Conservation (phyloP, 2,113 vertebrate species). For the Sminthopsis crassicaudata region DNA sequence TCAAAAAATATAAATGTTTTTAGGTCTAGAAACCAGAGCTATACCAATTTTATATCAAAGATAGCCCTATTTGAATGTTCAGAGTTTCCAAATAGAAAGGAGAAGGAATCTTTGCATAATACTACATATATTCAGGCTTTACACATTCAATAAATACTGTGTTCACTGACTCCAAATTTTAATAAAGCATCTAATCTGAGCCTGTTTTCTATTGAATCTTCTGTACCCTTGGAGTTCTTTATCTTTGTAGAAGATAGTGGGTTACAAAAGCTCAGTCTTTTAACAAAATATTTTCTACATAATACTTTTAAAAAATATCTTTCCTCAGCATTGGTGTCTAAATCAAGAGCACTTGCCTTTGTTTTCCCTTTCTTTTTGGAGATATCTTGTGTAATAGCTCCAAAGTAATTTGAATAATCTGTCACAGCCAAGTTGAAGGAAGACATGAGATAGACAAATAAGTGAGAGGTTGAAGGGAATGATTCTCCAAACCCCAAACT, state of each 20-base stretch:
- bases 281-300: background rate
- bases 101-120: background rate
- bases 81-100: background rate
- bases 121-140: background rate
- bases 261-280: background rate
- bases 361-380: background rate
- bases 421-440: background rate
- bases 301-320: background rate
- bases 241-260: constrained; percentile 46
- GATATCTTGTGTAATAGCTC: background rate
- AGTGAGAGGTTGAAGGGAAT: too few relatives aligned
- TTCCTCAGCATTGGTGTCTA: background rate
- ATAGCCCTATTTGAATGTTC: background rate
- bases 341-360: background rate
- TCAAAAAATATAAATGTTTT: background rate
- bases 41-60: background rate
- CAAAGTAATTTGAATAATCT: background rate
- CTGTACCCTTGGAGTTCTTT: constrained; percentile 48
- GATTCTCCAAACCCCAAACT: background rate
- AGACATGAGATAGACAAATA: background rate
- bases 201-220: constrained; percentile 45
- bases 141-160: constrained; percentile 42
- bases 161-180: constrained; percentile 43
- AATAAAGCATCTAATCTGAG: constrained; percentile 46
- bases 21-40: background rate